Evolutionary conservation across 1,140 invertebrate species (phyloP).

Genomic region (Platyura marginata): DNA sequence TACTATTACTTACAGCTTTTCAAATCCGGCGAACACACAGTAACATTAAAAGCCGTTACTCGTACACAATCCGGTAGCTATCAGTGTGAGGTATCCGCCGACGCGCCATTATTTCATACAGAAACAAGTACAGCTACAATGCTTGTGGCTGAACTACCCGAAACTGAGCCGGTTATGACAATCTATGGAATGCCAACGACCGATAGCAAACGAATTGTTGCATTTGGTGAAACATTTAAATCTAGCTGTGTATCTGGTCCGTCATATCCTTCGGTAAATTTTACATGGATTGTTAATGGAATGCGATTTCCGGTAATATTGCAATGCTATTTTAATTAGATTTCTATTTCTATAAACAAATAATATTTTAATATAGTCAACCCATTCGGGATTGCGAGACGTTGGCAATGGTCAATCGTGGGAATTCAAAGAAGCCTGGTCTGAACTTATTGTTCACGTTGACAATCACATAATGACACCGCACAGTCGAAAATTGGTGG

Average conservation of each 20-base stretch:
- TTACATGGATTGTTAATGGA: slow-evolving; percentile 3
- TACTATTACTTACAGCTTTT: slow-evolving; percentile 23
- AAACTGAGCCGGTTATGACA: background rate
- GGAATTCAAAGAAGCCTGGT: slow-evolving; percentile 3
- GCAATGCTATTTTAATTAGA: too few relatives aligned
- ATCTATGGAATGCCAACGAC: background rate
- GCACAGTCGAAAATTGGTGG: background rate
- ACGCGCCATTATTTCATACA: slow-evolving; percentile 49
- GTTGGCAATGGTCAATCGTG: background rate
- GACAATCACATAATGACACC: slow-evolving; percentile 2
- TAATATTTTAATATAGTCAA: background rate
- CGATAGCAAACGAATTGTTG: slow-evolving; percentile 1
- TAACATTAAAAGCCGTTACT: slow-evolving; percentile 32
- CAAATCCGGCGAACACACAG: slow-evolving; percentile 31
- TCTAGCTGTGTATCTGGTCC: background rate
- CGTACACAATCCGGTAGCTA: slow-evolving; percentile 44
- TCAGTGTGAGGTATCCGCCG: slow-evolving; percentile 58
- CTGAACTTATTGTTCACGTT: slow-evolving; percentile 1
- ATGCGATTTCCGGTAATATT: slow-evolving; percentile 2
- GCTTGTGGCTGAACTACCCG: slow-evolving; percentile 28
- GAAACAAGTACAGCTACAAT: slow-evolving; percentile 37
- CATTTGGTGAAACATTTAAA: slow-evolving; percentile 1
- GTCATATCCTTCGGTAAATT: slow-evolving; percentile 3
- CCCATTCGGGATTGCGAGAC: slow-evolving; percentile 1
- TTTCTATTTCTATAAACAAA: too few relatives aligned